Evolutionary conservation across 2,797 vertebrate genomes (phyloP), one percentile per base, ranked within the genome.

Genomic region (Siniperca obscura): DNA sequence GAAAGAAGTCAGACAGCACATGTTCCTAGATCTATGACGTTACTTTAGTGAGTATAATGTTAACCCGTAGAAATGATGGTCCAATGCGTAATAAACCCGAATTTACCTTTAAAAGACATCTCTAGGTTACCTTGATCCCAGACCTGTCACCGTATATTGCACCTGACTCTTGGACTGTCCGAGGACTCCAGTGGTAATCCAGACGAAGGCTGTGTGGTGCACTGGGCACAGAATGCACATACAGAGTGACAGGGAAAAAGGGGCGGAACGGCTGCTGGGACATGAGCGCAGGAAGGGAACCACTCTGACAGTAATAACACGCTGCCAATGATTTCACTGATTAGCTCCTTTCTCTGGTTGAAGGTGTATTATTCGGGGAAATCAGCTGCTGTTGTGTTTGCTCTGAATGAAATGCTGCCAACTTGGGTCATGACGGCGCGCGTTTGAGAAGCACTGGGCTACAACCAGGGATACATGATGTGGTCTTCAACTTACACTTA

Each of bases 401-500:
- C 76, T 44, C 1, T 1, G 62, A 52, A 78, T 71, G 70, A 85
- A 74, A 64, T 3, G 1, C 66, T 70, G 67, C 61, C 76, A 59
- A 27, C 56, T 14, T n/a, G 14, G 38, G 34, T 73, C 57, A 62
- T 2, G 17, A 27, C 19, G 19, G 21, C 22, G 30, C 19, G 19
- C 16, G 12, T 56, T 25, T n/a, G 60, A 74, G 21, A 82, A 27
- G 62, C 67, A 12, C 22, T 1, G 38, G 46, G 36, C 25, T 5
- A 14, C 1, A 38, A 62, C 10, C 2, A 5, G 27, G 16, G 11
- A 61, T 5, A 3, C 12, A 12, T 13, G 68, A 61, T 13, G 9
- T 11, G 60, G 13, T 72, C 34, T 69, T 81, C 21, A 66, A 93
- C 97, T 98, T 96, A 98, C 98, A 84, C 98, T 99, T 95, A 99